These are phyloP conservation scores for Meandrina meandrites DNA, from an alignment of 92 coral and sea anemone genomes.

Conservation along the genomic window DNA sequence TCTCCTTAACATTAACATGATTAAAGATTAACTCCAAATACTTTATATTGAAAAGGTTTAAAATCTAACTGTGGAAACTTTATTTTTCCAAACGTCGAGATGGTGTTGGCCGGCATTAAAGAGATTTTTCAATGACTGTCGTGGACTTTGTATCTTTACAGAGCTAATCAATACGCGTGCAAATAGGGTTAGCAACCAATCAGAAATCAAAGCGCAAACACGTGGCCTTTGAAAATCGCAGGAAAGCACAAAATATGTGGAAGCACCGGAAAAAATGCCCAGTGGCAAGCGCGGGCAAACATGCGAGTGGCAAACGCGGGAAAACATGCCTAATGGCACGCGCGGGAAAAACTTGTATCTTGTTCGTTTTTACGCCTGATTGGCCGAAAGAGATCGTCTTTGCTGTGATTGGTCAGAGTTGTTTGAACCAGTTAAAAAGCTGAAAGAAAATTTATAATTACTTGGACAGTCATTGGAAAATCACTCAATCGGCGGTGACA, in stretches of 20 bases:
- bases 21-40: background rate
- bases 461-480: background rate
- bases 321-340: background rate
- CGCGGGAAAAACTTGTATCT: background rate
- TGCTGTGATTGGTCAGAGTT: background rate
- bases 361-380: background rate
- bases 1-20: background rate
- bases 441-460: too few relatives aligned
- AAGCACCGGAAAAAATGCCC: background rate
- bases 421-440: background rate
- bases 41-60: background rate
- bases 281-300: background rate
- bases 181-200: background rate
- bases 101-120: background rate
- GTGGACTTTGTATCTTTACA: background rate
- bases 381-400: background rate
- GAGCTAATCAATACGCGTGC: background rate
- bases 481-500: background rate
- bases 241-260: background rate
- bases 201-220: background rate
- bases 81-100: background rate
- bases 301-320: background rate
- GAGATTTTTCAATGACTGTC: background rate
- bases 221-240: background rate
- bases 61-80: background rate